Evolutionary conservation across 2,888 invertebrate genomes (phyloP), one percentile per base, ranked within the genome.

Genomic region (Tromatobia lineatoria): DNA sequence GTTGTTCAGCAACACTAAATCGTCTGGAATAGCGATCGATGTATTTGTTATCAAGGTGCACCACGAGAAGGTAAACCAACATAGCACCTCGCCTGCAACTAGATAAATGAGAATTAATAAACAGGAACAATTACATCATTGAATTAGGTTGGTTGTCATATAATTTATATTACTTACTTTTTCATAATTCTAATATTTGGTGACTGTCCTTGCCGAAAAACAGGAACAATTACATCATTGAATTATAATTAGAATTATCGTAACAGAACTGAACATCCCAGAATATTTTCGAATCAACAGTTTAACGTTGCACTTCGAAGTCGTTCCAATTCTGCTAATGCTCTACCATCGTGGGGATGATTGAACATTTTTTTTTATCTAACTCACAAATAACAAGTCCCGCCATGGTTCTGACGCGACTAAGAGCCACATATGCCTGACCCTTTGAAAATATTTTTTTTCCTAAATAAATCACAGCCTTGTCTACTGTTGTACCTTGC

Each of bases 401-500:
- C 8, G n/a, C 29, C 20, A 79, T 13, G 13, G 79, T 52, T 64
- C 70, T 29, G 29, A 79, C 71, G 3, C 70, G 59, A 50, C 87
- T 85, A 0, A 87, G 47, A 8, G 78, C 83, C 1, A 87, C 85
- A 70, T 86, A 88, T 38, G 87, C 88, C 71, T 88, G 87, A 2
- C 87, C 88, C 54, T 70, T 57, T 10, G 82, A 80, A 76, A 85
- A 88, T 7, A 80, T 71, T 54, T 78, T 64, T 29, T 57, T 45
- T 10, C 86, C 84, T 45, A 88, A 67, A 52, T 88, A 85, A 10
- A 87, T n/a, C 6, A 87, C 84, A 15, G 86, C 86, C 57, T 75
- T 59, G 34, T 87, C 77, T 0, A 82, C 77, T 2, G 82, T 85
- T 0, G 47, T 42, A 4, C 83, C 83, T 77, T 85, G 87, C 69